These are phyloP conservation scores for Psittacula cyanocephala DNA, from an alignment of 2,113 vertebrate genomes.

Conservation along the genomic window DNA sequence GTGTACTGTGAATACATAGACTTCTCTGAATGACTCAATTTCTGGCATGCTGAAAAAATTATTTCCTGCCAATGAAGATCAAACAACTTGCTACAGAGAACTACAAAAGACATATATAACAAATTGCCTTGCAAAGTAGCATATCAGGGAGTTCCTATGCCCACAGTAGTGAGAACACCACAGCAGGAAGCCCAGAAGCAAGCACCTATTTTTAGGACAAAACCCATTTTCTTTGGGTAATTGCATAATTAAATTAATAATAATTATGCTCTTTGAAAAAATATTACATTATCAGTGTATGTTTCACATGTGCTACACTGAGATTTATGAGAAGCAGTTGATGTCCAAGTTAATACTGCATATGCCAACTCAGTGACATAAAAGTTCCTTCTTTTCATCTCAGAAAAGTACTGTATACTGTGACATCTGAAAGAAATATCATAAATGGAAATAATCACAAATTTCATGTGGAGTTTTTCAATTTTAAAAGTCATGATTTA, in stretches of 20 bases:
- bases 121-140: constrained; percentile 26
- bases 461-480: neutral
- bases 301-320: neutral
- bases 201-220: neutral
- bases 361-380: neutral
- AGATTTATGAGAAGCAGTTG: neutral
- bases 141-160: constrained; percentile 1
- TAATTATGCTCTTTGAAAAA: neutral
- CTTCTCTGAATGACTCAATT: constrained; percentile 58
- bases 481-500: constrained; percentile 1
- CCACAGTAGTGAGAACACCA: neutral
- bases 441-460: neutral
- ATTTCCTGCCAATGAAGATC: constrained; percentile 64
- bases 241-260: constrained; percentile 12
- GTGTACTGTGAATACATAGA: constrained; percentile 21
- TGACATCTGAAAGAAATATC: neutral
- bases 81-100: constrained; percentile 52
- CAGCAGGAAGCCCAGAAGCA: neutral
- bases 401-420: neutral
- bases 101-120: constrained; percentile 46
- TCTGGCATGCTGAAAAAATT: constrained; percentile 49
- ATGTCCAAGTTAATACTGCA: neutral
- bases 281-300: neutral
- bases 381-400: neutral
- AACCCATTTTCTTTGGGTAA: neutral